Evolutionary conservation across 1,140 invertebrate genomes (phyloP), one percentile per base, ranked within the genome.

Genomic region (Battus philenor): DNA sequence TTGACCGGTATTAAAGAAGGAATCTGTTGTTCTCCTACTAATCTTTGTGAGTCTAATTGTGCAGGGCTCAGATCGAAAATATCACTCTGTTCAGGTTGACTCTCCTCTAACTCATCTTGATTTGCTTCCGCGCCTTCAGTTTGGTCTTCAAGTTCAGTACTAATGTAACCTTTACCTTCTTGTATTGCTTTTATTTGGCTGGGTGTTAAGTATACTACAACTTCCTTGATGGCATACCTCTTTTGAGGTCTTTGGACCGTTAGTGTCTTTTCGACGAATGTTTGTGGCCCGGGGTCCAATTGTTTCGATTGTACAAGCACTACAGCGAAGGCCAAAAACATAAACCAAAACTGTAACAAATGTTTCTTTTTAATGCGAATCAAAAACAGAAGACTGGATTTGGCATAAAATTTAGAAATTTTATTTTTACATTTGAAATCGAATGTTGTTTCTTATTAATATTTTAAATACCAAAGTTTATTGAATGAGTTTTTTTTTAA

Each of bases 151-250:
- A 47, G 12, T 22, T 56, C 32, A 31, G 48, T 20, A 39, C 44
- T 58, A 6, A 55, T 38, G 11, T 45, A 44, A 6, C 50, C 55
- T 38, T 63, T 50, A 33, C 63, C 62, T 15, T 58, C 51, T 59
- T 78, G 55, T 5, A 76, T 47, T 13, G 63, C 60, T 34, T 49
- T 60, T 17, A 79, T 71, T 59, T 79, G 68, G 11, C 46, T 68
- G 1, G 73, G 73, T 20, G 71, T 79, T 33, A 82, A 47, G 30
- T 72, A 77, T 5, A 79, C 44, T 26, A 74, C 65, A 9, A 74
- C 50, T 44, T 82, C 73, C 55, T 67, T 78, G 0, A 58, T 62
- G 26, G 50, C 62, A 44, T 66, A 62, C 32, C 58, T 45, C 48
- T 57, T 65, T 32, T 54, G 55, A 44, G 26, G 11, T 5, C 43